Conservation (phyloP, 2,888 invertebrate species). For the Macaria notata region DNA sequence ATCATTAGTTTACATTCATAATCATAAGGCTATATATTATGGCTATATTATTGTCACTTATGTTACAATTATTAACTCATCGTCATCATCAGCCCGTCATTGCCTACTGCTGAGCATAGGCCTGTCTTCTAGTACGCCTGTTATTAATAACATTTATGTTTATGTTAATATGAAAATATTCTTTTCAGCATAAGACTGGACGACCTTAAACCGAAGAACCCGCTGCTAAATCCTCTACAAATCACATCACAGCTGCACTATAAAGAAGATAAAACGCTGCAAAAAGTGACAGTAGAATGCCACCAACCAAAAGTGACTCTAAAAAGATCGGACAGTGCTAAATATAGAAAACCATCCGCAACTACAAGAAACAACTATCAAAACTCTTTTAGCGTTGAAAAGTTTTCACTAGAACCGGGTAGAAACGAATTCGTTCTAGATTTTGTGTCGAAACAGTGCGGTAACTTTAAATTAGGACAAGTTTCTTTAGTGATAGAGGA, state of each 20-base stretch:
- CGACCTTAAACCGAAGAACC: constrained; percentile 84
- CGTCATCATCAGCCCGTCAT: too few species aligned
- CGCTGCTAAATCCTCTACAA: constrained; percentile 82
- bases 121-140: too few species aligned
- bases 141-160: too few species aligned
- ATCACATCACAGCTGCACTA: constrained; percentile 88
- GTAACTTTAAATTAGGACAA: constrained; percentile 87
- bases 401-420: constrained; percentile 84
- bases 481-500: constrained; percentile 84
- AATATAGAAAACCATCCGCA: constrained; percentile 85
- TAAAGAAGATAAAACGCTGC: constrained; percentile 91
- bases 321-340: constrained; percentile 87
- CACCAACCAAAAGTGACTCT: constrained; percentile 84
- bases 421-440: constrained; percentile 83
- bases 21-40: too few species aligned
- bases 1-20: too few species aligned
- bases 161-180: too few species aligned
- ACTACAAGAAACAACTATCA: constrained; percentile 86
- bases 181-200: constrained; percentile 79
- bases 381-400: constrained; percentile 77
- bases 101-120: too few species aligned
- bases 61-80: too few species aligned
- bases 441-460: constrained; percentile 84
- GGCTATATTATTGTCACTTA: too few species aligned
- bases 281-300: constrained; percentile 88